phyloP scores from a whole-genome alignment of 2,797 vertebrate species.

The Takifugu ocellatus region DNA sequence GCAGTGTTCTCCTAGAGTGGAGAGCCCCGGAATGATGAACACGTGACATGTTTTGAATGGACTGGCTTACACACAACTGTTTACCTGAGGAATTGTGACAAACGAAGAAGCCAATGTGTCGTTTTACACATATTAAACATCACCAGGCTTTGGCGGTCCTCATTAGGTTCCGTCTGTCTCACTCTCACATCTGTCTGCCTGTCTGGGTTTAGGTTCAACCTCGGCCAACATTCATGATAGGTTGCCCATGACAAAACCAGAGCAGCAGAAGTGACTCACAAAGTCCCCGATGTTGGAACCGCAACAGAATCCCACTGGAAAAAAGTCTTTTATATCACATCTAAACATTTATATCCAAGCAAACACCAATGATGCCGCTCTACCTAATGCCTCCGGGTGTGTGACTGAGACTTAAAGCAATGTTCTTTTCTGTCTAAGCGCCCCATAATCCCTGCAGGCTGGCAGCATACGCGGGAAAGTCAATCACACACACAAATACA shows the following conservation, averaged over 20 bases:
- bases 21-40: too few species aligned
- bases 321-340: conserved; percentile 23
- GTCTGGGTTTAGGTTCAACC: conserved; percentile 30
- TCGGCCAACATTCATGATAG: conserved; percentile 32
- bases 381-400: conserved; percentile 32
- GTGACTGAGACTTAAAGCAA: conserved; percentile 53
- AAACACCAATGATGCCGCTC: conserved; percentile 13
- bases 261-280: conserved; percentile 15
- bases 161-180: conserved; percentile 2
- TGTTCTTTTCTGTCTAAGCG: conserved; percentile 52
- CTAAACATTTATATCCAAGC: not conserved
- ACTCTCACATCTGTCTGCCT: not conserved
- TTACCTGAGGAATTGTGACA: not conserved
- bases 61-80: not conserved
- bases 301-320: conserved; percentile 23
- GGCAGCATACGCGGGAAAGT: conserved; percentile 35
- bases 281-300: conserved; percentile 12
- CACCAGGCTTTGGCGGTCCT: not conserved
- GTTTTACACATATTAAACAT: not conserved
- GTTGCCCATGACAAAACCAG: conserved; percentile 31
- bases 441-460: conserved; percentile 53
- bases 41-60: not conserved
- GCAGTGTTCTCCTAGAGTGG: too few species aligned
- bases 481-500: conserved; percentile 15
- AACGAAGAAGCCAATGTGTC: not conserved